A percentile compares a stretch with the other conserved stretches of the same genome.
phyloP scores from a whole-genome alignment of 1,140 invertebrate species.

The Augochlora pura region DNA sequence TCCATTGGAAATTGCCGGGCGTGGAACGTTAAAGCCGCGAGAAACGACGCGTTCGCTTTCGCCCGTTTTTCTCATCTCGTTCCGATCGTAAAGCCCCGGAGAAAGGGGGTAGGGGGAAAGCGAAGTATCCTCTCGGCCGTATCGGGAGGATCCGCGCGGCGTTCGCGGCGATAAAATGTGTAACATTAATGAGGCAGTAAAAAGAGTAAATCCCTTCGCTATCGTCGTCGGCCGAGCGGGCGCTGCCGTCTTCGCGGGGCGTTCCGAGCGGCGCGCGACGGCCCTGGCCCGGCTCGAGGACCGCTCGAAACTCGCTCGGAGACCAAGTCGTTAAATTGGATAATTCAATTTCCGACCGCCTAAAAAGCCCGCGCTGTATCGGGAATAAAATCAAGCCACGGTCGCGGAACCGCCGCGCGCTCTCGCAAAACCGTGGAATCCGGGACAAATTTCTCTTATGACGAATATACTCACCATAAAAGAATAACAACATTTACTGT shows the following conservation, averaged over 20 bases:
- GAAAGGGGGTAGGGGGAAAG: no score
- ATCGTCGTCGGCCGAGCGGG: conserved; percentile 59
- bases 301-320: conserved; percentile 29
- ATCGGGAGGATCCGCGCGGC: conserved; percentile 58
- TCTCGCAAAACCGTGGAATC: conserved; percentile 2
- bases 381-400: conserved; percentile 40
- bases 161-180: conserved; percentile 73
- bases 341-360: conserved; percentile 37
- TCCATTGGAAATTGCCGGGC: conserved; percentile 27
- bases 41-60: conserved; percentile 27
- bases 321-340: conserved; percentile 44
- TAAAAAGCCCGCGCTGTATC: conserved; percentile 19
- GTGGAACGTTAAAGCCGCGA: conserved; percentile 38
- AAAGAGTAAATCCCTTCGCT: conserved; percentile 73
- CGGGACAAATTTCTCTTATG: conserved; percentile 21
- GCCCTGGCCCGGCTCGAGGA: background rate
- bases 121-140: conserved; percentile 50
- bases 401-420: background rate
- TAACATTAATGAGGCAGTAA: conserved; percentile 77
- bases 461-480: background rate
- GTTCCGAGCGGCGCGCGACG: background rate
- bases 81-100: conserved; percentile 69
- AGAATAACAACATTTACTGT: no score
- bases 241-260: background rate
- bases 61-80: conserved; percentile 47